Evolutionary conservation across 1,140 invertebrate species (phyloP).

Genomic region (Whitmania pigra): DNA sequence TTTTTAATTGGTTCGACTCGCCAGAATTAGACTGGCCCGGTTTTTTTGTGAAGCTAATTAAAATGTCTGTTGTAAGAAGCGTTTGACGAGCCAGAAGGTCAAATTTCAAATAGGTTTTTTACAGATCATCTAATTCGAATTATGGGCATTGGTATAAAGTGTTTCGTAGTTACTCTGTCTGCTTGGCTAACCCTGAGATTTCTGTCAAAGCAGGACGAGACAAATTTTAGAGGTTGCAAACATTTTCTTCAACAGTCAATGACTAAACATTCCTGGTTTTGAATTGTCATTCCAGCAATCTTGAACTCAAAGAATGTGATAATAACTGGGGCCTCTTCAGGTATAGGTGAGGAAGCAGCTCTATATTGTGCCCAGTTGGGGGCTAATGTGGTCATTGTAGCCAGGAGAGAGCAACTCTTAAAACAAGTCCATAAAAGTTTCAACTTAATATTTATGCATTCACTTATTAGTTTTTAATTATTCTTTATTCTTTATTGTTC

Average conservation of each 20-base stretch:
- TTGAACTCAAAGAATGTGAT: conserved; percentile 33
- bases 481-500: no score
- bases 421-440: conserved; percentile 29
- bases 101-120: no score
- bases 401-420: conserved; percentile 31
- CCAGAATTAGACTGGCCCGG: no score
- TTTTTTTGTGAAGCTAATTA: no score
- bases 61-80: no score
- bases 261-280: not conserved
- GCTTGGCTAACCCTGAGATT: not conserved
- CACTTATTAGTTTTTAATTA: no score
- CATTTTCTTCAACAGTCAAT: not conserved
- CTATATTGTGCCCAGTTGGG: conserved; percentile 36
- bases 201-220: not conserved
- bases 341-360: conserved; percentile 39
- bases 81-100: no score
- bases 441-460: no score
- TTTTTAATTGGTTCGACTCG: no score
- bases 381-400: conserved; percentile 34
- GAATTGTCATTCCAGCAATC: conserved; percentile 6
- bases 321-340: conserved; percentile 38
- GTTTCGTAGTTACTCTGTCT: not conserved
- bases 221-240: not conserved
- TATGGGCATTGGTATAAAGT: conserved; percentile 9
- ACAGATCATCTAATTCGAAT: not conserved